Evolutionary conservation across 2,888 invertebrate species (phyloP), one percentile per base, ranked within the genome.

Genomic region (Drosophila algonquin): DNA sequence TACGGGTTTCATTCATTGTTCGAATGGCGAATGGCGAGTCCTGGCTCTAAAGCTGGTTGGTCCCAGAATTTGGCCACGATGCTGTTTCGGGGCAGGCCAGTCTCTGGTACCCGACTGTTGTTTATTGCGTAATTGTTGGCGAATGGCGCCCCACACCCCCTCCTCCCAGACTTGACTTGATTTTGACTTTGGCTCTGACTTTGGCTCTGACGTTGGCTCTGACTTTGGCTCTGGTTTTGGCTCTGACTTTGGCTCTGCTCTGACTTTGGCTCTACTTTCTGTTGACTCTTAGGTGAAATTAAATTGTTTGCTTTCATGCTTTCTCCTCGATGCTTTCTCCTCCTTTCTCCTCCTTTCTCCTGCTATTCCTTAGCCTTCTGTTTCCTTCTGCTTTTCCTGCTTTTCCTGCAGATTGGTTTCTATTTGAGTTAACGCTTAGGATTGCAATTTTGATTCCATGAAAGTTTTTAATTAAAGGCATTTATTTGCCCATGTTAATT

Each of bases 111-210:
- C 69, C 56, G 53, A 21, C 70, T 64, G 75, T 73, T 77, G 76
- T 70, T 80, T 76, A 76, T 79, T 75, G 74, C 76, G 80, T 80
- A 85, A 86, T 78, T 75, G 86, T 75, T n/a, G n/a, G n/a, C n/a
- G n/a, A n/a, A n/a, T n/a, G n/a, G n/a, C n/a, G n/a, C n/a, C n/a
- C n/a, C n/a, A n/a, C n/a, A n/a, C 21, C 21, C 21, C 21, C 3
- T 0, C 3, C 24, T 71, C 64, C 68, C 30, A 44, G 14, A 47
- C 52, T 63, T 44, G 65, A 51, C 77, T 70, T 72, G 76, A 74
- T 68, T 81, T 77, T 68, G 68, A 53, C 63, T 63, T 67, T 63
- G 55, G 56, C 55, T 59, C 52, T 50, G 30, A 24, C 58, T 40
- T 40, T 14, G 24, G 2, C 7, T 53, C 48, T 35, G 48, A 32